phyloP scores from a whole-genome alignment of 2,797 vertebrate genomes.

The Dicrostonyx torquatus region DNA sequence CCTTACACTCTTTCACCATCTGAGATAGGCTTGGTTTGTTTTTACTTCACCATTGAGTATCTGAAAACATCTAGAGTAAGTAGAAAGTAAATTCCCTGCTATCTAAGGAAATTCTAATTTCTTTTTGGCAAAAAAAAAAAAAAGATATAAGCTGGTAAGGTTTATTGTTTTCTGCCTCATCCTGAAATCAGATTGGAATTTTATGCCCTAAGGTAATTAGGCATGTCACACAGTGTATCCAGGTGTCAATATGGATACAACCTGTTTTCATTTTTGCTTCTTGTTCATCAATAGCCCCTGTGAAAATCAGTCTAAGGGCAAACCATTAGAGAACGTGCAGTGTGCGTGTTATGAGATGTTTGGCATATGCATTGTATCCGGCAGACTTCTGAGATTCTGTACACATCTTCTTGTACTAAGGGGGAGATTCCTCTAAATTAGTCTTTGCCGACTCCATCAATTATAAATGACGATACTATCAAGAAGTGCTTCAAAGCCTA shows the following conservation, averaged over 20 bases:
- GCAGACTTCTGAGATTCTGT: not conserved
- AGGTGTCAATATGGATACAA: not conserved
- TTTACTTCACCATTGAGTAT: not conserved
- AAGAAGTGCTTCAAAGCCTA: not conserved
- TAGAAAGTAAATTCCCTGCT: not conserved
- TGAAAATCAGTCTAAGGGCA: not conserved
- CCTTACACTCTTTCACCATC: not conserved
- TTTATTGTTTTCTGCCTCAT: not conserved
- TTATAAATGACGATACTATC: not conserved
- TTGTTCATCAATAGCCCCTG: not conserved
- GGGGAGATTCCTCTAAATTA: not conserved
- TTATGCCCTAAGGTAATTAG: not conserved
- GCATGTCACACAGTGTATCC: not conserved
- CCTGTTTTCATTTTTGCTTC: not conserved
- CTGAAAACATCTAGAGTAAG: not conserved
- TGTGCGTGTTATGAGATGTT: not conserved
- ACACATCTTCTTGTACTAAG: not conserved
- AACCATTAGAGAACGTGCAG: not conserved
- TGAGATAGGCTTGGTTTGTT: not conserved
- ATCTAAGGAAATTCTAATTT: not conserved
- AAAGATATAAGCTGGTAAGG: not conserved
- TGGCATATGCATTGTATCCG: not conserved
- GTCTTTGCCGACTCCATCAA: not conserved
- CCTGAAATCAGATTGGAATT: not conserved
- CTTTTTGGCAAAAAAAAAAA: not conserved